Evolutionary conservation across 2,888 invertebrate species (phyloP), one percentile per base, ranked within the genome.

Genomic region (Taphrorychus bicolor): DNA sequence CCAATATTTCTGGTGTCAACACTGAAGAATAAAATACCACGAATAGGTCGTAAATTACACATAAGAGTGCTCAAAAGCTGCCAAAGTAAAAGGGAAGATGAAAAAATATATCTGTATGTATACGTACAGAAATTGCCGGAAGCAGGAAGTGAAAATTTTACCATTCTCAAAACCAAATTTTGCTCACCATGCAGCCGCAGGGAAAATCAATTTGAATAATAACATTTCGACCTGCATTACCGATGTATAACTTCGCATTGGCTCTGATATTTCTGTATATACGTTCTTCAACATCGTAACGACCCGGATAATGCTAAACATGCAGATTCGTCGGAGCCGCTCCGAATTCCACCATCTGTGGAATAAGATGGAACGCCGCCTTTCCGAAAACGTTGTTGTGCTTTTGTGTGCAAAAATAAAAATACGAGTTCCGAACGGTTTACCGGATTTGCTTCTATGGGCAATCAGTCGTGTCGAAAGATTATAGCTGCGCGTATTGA

Each of bases 321-420:
- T 65, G 64, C 32, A 65, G 24, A 65, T 59, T 23, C 59, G 23
- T n/a, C 14, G 59, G 57, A 59, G 53, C 64, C 45, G 45, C 32
- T 22, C 17, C 57, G 49, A 51, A 63, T 65, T 41, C 59, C n/a
- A 53, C 59, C 59, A 59, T 65, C 59, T 65, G 64, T 32, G 64
- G 59, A 59, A 65, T 65, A 59, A 58, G 53, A 65, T 58, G 52
- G 59, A 59, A 59, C 45, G 64, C 45, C 62, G 52, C 45, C 51
- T 51, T 45, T n/a, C 21, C 5, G 14, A 51, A 49, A 65, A 65
- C 19, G 14, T 32, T 54, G 49, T 57, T 63, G 52, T 59, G 64
- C 58, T 65, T 58, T 65, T 59, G 64, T 58, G 53, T 65, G 51
- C 53, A 41, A 53, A 65, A 59, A 65, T 65, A 59, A 65, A 65